A percentile compares a stretch with the other conserved stretches of the same genome.
These are phyloP conservation scores for Amphipoea oculea DNA, from an alignment of 2,888 invertebrate genomes.

Conservation along the genomic window DNA sequence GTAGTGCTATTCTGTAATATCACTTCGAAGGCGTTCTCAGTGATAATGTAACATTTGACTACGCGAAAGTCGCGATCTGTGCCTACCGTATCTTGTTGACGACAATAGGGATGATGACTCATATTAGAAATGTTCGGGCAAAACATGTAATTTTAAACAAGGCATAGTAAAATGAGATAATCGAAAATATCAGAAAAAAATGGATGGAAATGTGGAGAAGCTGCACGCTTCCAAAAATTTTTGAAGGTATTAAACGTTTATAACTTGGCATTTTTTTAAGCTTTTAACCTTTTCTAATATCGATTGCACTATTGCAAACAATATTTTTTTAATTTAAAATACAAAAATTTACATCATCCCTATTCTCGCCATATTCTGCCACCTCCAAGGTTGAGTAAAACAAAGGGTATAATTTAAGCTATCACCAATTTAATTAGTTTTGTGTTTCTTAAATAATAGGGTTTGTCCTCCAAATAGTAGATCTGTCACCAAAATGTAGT, in stretches of 20 bases:
- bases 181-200: neutral
- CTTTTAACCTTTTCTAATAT: neutral
- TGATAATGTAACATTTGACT: neutral
- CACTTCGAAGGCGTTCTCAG: neutral
- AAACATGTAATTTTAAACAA: neutral
- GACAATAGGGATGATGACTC: neutral
- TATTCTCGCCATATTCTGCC: neutral
- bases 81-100: neutral
- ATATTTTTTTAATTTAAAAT: neutral
- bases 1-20: constrained; percentile 22
- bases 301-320: neutral
- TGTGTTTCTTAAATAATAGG: no score
- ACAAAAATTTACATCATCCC: neutral
- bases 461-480: no score
- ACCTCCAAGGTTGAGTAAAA: neutral
- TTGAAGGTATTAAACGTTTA: neutral
- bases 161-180: neutral
- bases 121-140: neutral
- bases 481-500: no score
- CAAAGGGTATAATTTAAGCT: no score
- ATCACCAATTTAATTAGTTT: no score
- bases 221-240: neutral
- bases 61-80: neutral
- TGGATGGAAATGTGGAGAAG: neutral
- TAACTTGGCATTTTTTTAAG: neutral